A percentile compares a stretch with the other conserved stretches of the same genome.
Evolutionary conservation across 2,797 vertebrate species (phyloP).

Genomic region (Phalanger gymnotis): DNA sequence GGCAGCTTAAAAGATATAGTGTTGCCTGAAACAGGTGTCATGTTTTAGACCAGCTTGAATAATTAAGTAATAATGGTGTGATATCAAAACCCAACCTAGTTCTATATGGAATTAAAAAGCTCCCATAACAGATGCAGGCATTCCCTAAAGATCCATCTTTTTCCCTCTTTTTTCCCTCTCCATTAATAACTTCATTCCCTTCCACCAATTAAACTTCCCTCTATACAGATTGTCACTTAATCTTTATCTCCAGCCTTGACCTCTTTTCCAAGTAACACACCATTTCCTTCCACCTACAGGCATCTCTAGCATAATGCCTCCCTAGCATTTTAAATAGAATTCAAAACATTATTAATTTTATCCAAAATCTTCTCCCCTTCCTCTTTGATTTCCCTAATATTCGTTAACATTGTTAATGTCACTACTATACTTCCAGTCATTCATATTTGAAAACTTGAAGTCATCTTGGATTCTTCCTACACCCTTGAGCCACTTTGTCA

Average conservation of each 20-base stretch:
- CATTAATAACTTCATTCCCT: background rate
- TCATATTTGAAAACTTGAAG: background rate
- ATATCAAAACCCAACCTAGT: background rate
- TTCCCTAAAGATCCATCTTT: background rate
- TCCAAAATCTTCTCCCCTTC: background rate
- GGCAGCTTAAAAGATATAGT: background rate
- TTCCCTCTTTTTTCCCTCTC: background rate
- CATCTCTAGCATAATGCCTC: background rate
- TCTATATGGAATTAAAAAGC: background rate
- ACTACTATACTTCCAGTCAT: background rate
- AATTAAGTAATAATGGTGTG: background rate
- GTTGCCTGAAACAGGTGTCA: slow-evolving; percentile 3
- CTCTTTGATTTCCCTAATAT: background rate
- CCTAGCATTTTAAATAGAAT: background rate
- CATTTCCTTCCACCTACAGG: background rate
- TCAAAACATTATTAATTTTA: background rate
- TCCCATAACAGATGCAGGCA: background rate
- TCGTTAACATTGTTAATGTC: background rate
- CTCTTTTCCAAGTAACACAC: background rate
- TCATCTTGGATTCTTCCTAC: background rate
- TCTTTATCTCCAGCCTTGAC: background rate
- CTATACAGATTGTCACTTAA: background rate
- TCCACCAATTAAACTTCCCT: background rate
- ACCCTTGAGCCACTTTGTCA: background rate
- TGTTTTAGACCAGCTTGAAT: background rate